These are phyloP conservation scores for Prionchulus punctatus DNA, from an alignment of 2,888 invertebrate genomes.

Conservation along the genomic window DNA sequence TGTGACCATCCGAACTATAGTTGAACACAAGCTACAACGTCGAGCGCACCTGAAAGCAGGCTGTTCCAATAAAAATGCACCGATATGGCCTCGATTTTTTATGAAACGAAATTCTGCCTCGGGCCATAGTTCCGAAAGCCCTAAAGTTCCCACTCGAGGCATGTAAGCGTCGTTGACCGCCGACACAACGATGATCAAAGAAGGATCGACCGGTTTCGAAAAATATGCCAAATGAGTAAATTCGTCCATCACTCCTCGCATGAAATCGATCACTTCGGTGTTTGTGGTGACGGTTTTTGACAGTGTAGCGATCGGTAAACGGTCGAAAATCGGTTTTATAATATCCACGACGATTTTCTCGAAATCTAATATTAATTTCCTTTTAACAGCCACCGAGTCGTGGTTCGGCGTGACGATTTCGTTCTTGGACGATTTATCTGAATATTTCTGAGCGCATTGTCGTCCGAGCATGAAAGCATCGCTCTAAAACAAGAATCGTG, in stretches of 20 bases:
- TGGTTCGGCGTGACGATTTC: too few species aligned
- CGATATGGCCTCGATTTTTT: slow-evolving; percentile 64
- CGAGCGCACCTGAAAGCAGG: not conserved
- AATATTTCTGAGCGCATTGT: too few species aligned
- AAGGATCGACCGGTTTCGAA: slow-evolving; percentile 62
- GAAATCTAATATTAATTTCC: too few species aligned
- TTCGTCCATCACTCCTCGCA: slow-evolving; percentile 96
- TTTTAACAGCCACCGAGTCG: too few species aligned
- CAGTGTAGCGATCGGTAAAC: too few species aligned
- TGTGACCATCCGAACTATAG: too few species aligned
- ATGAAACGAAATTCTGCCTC: slow-evolving; percentile 71
- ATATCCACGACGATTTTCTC: too few species aligned
- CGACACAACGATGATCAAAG: slow-evolving; percentile 71
- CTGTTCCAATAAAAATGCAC: slow-evolving; percentile 2
- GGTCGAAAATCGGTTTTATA: too few species aligned
- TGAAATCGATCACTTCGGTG: slow-evolving; percentile 67
- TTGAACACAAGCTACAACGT: too few species aligned
- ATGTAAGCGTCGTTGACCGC: slow-evolving; percentile 69
- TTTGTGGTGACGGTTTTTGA: slow-evolving; percentile 5
- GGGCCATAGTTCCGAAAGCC: slow-evolving; percentile 77
- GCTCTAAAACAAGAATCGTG: too few species aligned
- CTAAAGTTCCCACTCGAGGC: slow-evolving; percentile 62
- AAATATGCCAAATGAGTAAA: slow-evolving; percentile 91
- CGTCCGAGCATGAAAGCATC: too few species aligned
- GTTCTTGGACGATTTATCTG: too few species aligned